These are phyloP conservation scores for Lagocephalus sceleratus DNA, from an alignment of 2,797 vertebrate species.

Conservation along the genomic window DNA sequence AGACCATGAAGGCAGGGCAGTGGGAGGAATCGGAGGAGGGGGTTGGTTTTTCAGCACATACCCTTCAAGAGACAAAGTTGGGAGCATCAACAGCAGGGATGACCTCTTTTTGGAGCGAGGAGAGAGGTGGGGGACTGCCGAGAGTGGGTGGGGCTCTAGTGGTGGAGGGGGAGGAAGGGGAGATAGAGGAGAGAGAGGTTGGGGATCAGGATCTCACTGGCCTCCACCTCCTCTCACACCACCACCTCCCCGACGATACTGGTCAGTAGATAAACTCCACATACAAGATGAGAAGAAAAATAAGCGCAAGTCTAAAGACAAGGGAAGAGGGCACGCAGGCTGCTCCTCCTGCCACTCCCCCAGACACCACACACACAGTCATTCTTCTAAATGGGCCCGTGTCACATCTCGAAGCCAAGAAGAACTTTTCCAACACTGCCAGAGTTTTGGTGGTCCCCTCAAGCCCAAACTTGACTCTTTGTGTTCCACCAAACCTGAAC, in stretches of 20 bases:
- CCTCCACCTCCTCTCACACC: slow-evolving; percentile 72
- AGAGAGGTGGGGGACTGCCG: slow-evolving; percentile 67
- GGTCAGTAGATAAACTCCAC: slow-evolving; percentile 89
- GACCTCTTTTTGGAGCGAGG: slow-evolving; percentile 72
- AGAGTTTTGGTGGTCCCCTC: slow-evolving; percentile 69
- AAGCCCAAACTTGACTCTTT: slow-evolving; percentile 74
- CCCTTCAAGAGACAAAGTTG: slow-evolving; percentile 77
- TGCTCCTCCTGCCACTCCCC: slow-evolving; percentile 75
- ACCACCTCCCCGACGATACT: slow-evolving; percentile 83
- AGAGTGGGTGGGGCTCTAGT: slow-evolving; percentile 68
- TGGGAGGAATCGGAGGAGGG: slow-evolving; percentile 78
- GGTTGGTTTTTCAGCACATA: slow-evolving; percentile 83
- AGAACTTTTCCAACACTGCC: slow-evolving; percentile 76
- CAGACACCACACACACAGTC: slow-evolving; percentile 58
- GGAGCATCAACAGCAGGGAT: slow-evolving; percentile 78
- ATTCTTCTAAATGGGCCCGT: slow-evolving; percentile 69
- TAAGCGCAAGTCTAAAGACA: slow-evolving; percentile 73
- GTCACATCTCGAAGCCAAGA: slow-evolving; percentile 75
- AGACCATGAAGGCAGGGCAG: slow-evolving; percentile 75
- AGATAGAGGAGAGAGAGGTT: slow-evolving; percentile 46
- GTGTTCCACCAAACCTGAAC: slow-evolving; percentile 70
- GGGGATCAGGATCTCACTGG: slow-evolving; percentile 77
- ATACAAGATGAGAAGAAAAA: slow-evolving; percentile 79
- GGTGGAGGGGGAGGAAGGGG: slow-evolving; percentile 43
- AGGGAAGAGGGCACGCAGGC: slow-evolving; percentile 59